Percentiles rank a stretch among this genome's conserved stretches.
Evolutionary conservation across 1,140 invertebrate species (phyloP).

Genomic region (Hylaeus volcanicus): DNA sequence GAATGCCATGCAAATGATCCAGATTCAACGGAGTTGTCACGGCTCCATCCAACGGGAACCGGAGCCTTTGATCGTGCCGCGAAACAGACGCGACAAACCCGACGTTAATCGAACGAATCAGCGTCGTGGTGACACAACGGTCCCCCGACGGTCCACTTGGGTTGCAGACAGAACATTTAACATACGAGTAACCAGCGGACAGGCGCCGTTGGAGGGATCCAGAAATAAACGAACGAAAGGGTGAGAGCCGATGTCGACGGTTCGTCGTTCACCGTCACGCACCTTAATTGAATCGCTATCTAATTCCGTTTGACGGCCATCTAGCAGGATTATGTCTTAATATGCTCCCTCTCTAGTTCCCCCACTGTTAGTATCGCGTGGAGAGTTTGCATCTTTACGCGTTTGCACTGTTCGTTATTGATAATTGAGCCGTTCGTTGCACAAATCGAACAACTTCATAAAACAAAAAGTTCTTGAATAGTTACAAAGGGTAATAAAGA

Average conservation of each 20-base stretch:
- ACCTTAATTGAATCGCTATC: constrained; percentile 7
- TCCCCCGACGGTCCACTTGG: neutral
- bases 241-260: neutral
- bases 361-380: neutral
- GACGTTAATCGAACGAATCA: constrained; percentile 47
- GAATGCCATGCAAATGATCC: constrained; percentile 9
- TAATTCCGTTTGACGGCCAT: neutral
- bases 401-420: too few species aligned
- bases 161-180: constrained; percentile 27
- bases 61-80: constrained; percentile 38
- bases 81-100: constrained; percentile 14
- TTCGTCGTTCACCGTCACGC: neutral
- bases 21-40: neutral
- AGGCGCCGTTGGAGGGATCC: neutral
- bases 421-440: too few species aligned
- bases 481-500: too few species aligned
- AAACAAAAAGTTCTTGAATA: too few species aligned
- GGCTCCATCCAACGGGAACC: neutral
- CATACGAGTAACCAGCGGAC: constrained; percentile 22
- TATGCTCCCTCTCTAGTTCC: neutral
- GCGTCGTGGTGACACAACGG: too few species aligned
- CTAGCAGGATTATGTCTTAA: neutral
- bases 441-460: too few species aligned
- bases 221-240: constrained; percentile 22
- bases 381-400: neutral